These are phyloP conservation scores for Mus caroli DNA, from an alignment of 2,797 vertebrate species.

Conservation along the genomic window DNA sequence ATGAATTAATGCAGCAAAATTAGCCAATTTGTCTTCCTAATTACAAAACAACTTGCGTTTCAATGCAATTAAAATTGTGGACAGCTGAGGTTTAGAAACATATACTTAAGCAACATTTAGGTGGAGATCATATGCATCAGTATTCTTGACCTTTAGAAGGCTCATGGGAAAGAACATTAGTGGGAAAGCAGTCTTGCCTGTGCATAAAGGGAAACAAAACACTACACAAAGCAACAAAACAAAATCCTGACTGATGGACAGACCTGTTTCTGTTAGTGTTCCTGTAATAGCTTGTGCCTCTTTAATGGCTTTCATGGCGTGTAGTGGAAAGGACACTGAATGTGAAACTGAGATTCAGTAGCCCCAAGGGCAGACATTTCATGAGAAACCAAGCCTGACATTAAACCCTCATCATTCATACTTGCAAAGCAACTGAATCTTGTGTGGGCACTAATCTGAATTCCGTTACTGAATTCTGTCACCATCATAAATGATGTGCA, in stretches of 20 bases:
- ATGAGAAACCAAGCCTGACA: conserved; percentile 50
- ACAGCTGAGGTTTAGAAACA: conserved; percentile 18
- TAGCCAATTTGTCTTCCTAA: conserved; percentile 36
- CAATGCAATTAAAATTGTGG: conserved; percentile 48
- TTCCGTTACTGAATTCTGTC: conserved; percentile 56
- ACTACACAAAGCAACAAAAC: neutral
- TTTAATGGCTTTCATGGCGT: conserved; percentile 38
- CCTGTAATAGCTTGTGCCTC: neutral
- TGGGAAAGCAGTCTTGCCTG: conserved; percentile 22
- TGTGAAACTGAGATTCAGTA: conserved; percentile 58
- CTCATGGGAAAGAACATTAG: conserved; percentile 12
- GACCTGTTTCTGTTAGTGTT: conserved; percentile 8
- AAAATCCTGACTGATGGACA: conserved; percentile 19
- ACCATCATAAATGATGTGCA: conserved; percentile 56
- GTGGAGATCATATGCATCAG: neutral
- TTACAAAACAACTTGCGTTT: conserved; percentile 42
- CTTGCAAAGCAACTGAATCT: conserved; percentile 54
- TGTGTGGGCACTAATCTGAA: conserved; percentile 59
- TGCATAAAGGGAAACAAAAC: conserved; percentile 31
- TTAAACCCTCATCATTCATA: conserved; percentile 40
- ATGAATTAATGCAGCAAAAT: conserved; percentile 46
- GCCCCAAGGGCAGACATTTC: conserved; percentile 65
- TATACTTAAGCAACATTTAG: conserved; percentile 53
- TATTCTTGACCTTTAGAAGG: conserved; percentile 52
- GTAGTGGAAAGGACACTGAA: conserved; percentile 49